Percentiles rank a stretch among this genome's conserved stretches.
Evolutionary conservation across 2,888 invertebrate species (phyloP).

Genomic region (Blomia tropicalis): DNA sequence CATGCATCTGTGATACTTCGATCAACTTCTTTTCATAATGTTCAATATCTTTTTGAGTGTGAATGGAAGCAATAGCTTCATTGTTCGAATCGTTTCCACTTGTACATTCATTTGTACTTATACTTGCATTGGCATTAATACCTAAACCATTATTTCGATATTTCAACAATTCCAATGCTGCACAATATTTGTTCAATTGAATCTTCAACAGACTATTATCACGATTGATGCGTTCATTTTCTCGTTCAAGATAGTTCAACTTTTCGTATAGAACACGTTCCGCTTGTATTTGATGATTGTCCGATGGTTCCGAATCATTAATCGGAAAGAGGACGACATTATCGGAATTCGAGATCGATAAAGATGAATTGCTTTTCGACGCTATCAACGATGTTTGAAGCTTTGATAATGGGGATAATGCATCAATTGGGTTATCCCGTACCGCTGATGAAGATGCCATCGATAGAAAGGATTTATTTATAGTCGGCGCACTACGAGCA

Average conservation of each 20-base stretch:
- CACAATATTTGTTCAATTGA: slow-evolving; percentile 66
- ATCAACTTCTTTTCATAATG: slow-evolving; percentile 70
- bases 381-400: too few species aligned
- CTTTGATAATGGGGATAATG: background rate
- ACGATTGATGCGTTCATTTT: slow-evolving; percentile 19
- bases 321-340: slow-evolving; percentile 17
- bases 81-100: background rate
- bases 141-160: slow-evolving; percentile 31
- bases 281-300: background rate
- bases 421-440: background rate
- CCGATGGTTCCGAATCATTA: background rate
- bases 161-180: slow-evolving; percentile 68
- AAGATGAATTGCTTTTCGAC: background rate
- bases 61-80: too few species aligned
- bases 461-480: slow-evolving; percentile 1
- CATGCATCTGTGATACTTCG: slow-evolving; percentile 83
- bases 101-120: background rate
- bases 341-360: background rate
- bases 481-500: slow-evolving; percentile 17
- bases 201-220: slow-evolving; percentile 69
- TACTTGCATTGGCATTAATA: slow-evolving; percentile 16
- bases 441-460: background rate
- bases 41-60: too few species aligned
- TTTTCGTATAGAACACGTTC: slow-evolving; percentile 1
- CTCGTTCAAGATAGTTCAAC: background rate